These are phyloP conservation scores for Aphelinus certus DNA, from an alignment of 1,140 invertebrate genomes.

Conservation along the genomic window DNA sequence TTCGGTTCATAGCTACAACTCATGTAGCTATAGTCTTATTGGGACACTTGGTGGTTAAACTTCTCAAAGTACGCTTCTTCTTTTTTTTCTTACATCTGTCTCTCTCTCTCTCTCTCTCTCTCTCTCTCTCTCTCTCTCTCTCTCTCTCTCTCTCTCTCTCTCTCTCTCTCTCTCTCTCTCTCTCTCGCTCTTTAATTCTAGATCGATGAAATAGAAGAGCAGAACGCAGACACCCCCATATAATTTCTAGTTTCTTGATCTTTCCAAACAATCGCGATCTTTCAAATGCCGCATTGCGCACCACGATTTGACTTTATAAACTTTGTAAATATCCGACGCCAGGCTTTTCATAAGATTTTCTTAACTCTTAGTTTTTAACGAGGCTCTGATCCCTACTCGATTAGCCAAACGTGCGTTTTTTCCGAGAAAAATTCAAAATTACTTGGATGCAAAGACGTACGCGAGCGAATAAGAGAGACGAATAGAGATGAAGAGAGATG, in stretches of 20 bases:
- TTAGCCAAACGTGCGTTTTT: too few relatives aligned
- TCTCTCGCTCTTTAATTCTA: too few relatives aligned
- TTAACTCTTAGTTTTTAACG: too few relatives aligned
- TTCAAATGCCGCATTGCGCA: neutral
- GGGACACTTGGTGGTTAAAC: neutral
- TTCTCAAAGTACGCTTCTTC: neutral
- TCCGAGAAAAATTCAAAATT: too few relatives aligned
- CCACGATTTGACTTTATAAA: neutral
- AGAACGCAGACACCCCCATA: neutral
- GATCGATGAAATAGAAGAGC: too few relatives aligned
- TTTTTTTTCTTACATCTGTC: constrained; percentile 1
- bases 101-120: neutral
- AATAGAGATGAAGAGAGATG: neutral
- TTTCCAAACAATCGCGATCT: constrained; percentile 7
- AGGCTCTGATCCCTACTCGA: too few relatives aligned
- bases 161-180: too few relatives aligned
- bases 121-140: too few relatives aligned
- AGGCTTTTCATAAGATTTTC: too few relatives aligned
- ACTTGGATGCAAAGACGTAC: neutral
- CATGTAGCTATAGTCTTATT: neutral
- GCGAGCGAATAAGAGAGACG: neutral
- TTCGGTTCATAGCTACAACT: constrained; percentile 2
- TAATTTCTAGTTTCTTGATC: constrained; percentile 30
- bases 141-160: too few relatives aligned
- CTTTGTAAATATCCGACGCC: too few relatives aligned